Evolutionary conservation across 1,140 invertebrate species (phyloP), one percentile per base, ranked within the genome.

Genomic region (Portunus trituberculatus): DNA sequence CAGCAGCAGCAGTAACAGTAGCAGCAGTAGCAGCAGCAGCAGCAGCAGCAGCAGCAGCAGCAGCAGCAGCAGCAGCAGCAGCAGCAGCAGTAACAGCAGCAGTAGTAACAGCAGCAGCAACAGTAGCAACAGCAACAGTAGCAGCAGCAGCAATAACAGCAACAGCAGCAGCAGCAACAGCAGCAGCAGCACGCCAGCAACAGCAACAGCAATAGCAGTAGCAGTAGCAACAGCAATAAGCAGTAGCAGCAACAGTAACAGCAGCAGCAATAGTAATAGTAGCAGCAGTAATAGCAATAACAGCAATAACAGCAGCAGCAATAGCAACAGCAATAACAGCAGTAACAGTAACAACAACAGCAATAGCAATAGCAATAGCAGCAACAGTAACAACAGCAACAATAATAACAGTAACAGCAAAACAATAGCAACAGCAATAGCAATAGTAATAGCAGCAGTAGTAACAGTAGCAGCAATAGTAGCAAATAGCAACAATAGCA

Each of bases 1-100:
- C 84, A 86, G 20, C 28, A 14, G 39, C 28, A 86, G 20, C 84
- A 86, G 20, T 16, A 86, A 29, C 6, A 29, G 20, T 12, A 87
- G 28, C 6, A 87, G 28, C 16, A 45, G n/a, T 39, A 87, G 84
- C 84, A 16, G 28, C 84, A 86, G 3, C 28, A 86, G 39, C 10
- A 87, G 28, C 84, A 87, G 28, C 84, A 87, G 28, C 84, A 86
- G 8, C 84, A 86, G 28, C 82, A 86, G 39, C 84, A 86, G 20
- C 84, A 28, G 20, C 84, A 86, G 28, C 84, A 86, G 84, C 84
- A 86, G 28, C 84, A 86, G 28, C 84, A 86, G 28, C 84, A 86
- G 84, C 84, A 86, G 12, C 84, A 86, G 59, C 10, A 76, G 59
- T 10, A n/a, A 10, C 12, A n/a, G n/a, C 12, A 10, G 25, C 10